Evolutionary conservation across 1,140 invertebrate genomes (phyloP), one percentile per base, ranked within the genome.

Genomic region (Harpegnathos saltator): DNA sequence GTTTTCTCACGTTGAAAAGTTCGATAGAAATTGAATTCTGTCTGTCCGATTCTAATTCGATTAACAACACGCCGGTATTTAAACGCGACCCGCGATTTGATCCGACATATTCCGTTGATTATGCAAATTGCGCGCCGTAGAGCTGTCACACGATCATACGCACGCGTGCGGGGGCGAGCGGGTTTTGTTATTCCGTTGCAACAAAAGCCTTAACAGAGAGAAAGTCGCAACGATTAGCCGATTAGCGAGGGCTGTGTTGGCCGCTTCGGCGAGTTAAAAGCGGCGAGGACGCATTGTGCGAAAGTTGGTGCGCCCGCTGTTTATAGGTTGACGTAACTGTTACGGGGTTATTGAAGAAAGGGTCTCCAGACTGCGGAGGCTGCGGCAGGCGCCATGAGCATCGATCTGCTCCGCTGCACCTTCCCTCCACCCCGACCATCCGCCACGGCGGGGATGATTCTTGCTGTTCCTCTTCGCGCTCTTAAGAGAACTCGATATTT

Each of bases 331-430:
- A 54, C 48, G 11, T 29, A 15, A 17, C 44, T n/a, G 81, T 88
- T 78, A 77, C 52, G 56, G 73, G 73, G 74, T 54, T 88, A 87
- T 83, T 89, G 83, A 78, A 86, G 69, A 59, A n/a, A n/a, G n/a
- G 86, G 48, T 65, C 61, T 88, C 77, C 69, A 89, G 91, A 93
- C 92, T 92, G 92, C 90, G 89, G 92, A 92, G 85, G 87, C 89
- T 93, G 93, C 91, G 91, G 89, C 91, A 92, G 89, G 91, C 92
- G 93, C 91, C 92, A 90, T 84, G 89, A 81, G 78, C 91, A 94
- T 94, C 93, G 93, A 94, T 94, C 91, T 93, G 92, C 68, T 86
- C 87, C 72, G 77, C 86, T 83, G 74, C 69, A 77, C 77, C 77
- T 74, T 71, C 88, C 71, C 73, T 82, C 71, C 56, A 61, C 50